Evolutionary conservation across 2,797 vertebrate genomes (phyloP).

Genomic region (Falco columbarius): DNA sequence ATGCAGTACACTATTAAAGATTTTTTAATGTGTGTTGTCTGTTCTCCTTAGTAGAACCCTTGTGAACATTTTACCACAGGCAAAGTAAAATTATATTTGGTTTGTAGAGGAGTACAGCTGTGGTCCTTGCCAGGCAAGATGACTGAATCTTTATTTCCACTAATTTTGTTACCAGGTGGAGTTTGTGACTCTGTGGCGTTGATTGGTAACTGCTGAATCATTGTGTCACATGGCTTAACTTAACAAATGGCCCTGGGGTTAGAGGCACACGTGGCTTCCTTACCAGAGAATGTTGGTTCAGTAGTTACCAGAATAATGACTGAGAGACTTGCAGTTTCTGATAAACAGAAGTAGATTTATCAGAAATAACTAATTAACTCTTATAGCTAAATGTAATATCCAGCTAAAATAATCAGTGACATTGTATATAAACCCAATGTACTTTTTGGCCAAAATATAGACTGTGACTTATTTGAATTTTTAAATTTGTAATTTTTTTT

Average conservation of each 20-base stretch:
- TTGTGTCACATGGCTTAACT: not conserved
- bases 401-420: not conserved
- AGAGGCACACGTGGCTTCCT: not conserved
- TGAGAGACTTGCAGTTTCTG: not conserved
- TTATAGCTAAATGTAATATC: not conserved
- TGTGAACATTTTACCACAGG: not conserved
- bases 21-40: not conserved
- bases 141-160: not conserved
- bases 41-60: not conserved
- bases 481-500: not conserved
- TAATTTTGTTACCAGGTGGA: not conserved
- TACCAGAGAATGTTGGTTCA: not conserved
- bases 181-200: not conserved
- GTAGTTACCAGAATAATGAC: not conserved
- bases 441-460: not conserved
- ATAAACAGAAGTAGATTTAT: not conserved
- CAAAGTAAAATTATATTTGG: not conserved
- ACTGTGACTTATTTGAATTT: not conserved
- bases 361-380: not conserved
- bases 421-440: not conserved
- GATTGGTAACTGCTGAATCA: not conserved
- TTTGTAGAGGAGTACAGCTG: not conserved
- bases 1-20: not conserved
- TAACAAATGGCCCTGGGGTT: not conserved
- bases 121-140: not conserved